Conservation (phyloP, 2,888 invertebrate genomes). For the Fabriciana adippe region DNA sequence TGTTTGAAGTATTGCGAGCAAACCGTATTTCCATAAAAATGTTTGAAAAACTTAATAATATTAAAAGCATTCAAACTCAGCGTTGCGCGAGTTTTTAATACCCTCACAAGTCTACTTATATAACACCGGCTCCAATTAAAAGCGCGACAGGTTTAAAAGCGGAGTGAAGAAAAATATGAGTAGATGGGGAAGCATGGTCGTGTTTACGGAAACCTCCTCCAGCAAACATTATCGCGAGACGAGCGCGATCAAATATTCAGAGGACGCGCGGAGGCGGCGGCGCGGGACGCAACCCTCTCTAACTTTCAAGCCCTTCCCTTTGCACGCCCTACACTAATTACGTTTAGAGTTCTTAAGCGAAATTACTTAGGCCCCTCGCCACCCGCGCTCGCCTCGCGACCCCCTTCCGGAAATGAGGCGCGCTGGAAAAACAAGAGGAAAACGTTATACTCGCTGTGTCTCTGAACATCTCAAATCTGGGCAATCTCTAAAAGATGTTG, state of each 20-base stretch:
- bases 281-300: slow-evolving; percentile 82
- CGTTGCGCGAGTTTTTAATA: slow-evolving; percentile 77
- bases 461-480: slow-evolving; percentile 78
- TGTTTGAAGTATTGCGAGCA: slow-evolving; percentile 44
- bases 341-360: slow-evolving; percentile 87
- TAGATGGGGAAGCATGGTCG: slow-evolving; percentile 74
- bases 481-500: slow-evolving; percentile 81
- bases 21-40: slow-evolving; percentile 54
- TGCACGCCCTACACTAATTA: slow-evolving; percentile 86
- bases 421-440: slow-evolving; percentile 81
- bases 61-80: slow-evolving; percentile 71
- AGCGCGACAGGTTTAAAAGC: slow-evolving; percentile 75
- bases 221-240: slow-evolving; percentile 81
- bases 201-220: slow-evolving; percentile 80
- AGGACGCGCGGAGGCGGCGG: slow-evolving; percentile 62
- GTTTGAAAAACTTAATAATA: slow-evolving; percentile 71
- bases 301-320: slow-evolving; percentile 84
- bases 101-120: slow-evolving; percentile 78
- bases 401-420: slow-evolving; percentile 80
- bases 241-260: slow-evolving; percentile 81
- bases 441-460: slow-evolving; percentile 75
- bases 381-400: slow-evolving; percentile 68
- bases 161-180: slow-evolving; percentile 72
- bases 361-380: slow-evolving; percentile 85
- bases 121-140: slow-evolving; percentile 78